Base-by-base conservation (phyloP, 2,888 invertebrate species). In the Agelastica alni region DNA sequence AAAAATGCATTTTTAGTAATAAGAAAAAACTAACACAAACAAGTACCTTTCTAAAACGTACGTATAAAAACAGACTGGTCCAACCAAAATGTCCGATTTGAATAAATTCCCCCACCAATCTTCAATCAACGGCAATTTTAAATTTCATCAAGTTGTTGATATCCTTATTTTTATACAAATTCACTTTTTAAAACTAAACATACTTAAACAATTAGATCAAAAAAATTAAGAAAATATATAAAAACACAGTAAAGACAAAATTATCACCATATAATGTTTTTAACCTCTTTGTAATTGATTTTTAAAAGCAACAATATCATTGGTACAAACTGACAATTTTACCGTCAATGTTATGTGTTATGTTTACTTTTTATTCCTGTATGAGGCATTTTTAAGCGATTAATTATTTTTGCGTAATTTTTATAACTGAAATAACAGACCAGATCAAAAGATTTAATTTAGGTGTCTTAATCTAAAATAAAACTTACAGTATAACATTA, bases 251-350 rank as follows among this genome's bases (percentile, higher is more conserved):
- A 10, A 42, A 0, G 17, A 28, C 5, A 6, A 2, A 30, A 43
- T 5, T 30, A 5, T n/a, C 17, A 17, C 41, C 10, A 42, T 22
- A 30, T 10, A 20, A 28, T 10, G 30, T 43, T 17, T n/a, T n/a
- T 43, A 43, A 43, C 43, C 43, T 43, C 16, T 46, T 36, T 46
- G 16, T 46, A 22, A 46, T 46, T 46, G 46, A 46, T 46, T 46
- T 46, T 46, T 46, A 14, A 46, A 46, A 34, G 31, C 6, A 10
- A 10, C 13, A 4, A 7, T 6, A 17, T 30, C 10, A 43, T 43
- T 43, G 43, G 43, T 16, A 2, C 4, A 13, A 6, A 30, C 14
- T 30, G 31, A 43, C 17, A 18, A 17, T 43, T 31, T 10, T 16
- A 18, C 9, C 3, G 18, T 13, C 37, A 39, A 10, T 22, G 22